Percentiles rank a stretch among this genome's conserved stretches.
Evolutionary conservation across 1,140 invertebrate species (phyloP).

Genomic region (Dendrolimus punctatus): DNA sequence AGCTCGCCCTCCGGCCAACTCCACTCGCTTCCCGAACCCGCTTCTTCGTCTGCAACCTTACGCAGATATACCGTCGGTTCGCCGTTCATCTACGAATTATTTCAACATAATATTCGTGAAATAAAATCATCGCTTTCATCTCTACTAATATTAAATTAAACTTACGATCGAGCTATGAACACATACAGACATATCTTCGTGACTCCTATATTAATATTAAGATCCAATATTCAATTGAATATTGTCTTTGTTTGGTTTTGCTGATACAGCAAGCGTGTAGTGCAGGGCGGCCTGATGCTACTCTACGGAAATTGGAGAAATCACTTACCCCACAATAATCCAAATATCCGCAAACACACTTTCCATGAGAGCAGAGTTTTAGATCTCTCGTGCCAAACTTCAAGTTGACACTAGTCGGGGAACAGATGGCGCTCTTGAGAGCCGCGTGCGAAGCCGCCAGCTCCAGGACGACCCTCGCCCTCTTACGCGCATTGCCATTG

Average conservation of each 20-base stretch:
- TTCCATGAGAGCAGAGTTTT: slow-evolving; percentile 26
- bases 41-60: too few relatives aligned
- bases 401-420: slow-evolving; percentile 29
- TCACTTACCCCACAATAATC: slow-evolving; percentile 26
- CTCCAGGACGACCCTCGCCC: slow-evolving; percentile 32
- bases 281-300: too few relatives aligned
- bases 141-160: too few relatives aligned
- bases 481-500: slow-evolving; percentile 20
- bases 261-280: too few relatives aligned
- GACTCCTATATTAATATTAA: not conserved
- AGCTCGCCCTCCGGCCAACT: too few relatives aligned
- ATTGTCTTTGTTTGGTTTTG: not conserved
- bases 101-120: too few relatives aligned
- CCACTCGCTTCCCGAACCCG: too few relatives aligned
- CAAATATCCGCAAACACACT: slow-evolving; percentile 40
- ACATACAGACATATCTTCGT: slow-evolving; percentile 1
- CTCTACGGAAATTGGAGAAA: too few relatives aligned
- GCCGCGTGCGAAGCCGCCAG: slow-evolving; percentile 31
- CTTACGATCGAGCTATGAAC: too few relatives aligned
- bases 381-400: slow-evolving; percentile 27
- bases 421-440: slow-evolving; percentile 24
- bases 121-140: too few relatives aligned
- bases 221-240: not conserved
- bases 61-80: too few relatives aligned
- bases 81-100: too few relatives aligned